These are phyloP conservation scores for Syrrhaptes paradoxus DNA, from an alignment of 2,113 vertebrate species.

Conservation along the genomic window DNA sequence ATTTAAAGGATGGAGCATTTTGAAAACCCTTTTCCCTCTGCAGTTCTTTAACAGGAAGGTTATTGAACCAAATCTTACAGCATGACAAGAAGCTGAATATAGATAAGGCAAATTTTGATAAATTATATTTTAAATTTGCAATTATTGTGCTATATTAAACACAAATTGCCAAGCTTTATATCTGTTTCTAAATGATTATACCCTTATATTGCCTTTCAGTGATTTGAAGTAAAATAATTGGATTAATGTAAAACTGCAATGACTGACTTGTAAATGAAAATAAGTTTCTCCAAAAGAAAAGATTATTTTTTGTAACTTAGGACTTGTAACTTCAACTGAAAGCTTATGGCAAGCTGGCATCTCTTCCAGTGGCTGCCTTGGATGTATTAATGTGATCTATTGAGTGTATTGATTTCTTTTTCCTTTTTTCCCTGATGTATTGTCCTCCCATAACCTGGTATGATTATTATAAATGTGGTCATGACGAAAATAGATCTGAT, in stretches of 20 bases:
- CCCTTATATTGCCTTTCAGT: background rate
- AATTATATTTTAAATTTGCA: background rate
- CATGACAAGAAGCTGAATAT: background rate
- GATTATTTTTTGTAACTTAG: background rate
- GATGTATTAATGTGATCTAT: background rate
- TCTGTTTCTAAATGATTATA: conserved; percentile 8
- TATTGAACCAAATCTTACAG: background rate
- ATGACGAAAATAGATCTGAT: background rate
- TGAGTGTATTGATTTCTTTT: background rate
- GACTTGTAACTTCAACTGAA: background rate
- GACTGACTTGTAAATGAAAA: conserved; percentile 8
- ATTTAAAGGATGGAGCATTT: background rate
- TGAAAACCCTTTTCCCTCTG: background rate
- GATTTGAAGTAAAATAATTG: conserved; percentile 22
- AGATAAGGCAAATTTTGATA: background rate
- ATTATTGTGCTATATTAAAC: background rate
- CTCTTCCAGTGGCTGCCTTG: background rate
- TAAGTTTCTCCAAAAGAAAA: background rate
- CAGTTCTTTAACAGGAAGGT: background rate
- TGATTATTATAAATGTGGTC: background rate
- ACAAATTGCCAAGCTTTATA: background rate
- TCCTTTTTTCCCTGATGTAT: background rate
- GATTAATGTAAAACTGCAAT: background rate
- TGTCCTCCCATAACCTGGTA: background rate
- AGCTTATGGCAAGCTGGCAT: background rate